Base-by-base conservation (phyloP, 2,888 invertebrate genomes). In the Dinocampus coccinellae region DNA sequence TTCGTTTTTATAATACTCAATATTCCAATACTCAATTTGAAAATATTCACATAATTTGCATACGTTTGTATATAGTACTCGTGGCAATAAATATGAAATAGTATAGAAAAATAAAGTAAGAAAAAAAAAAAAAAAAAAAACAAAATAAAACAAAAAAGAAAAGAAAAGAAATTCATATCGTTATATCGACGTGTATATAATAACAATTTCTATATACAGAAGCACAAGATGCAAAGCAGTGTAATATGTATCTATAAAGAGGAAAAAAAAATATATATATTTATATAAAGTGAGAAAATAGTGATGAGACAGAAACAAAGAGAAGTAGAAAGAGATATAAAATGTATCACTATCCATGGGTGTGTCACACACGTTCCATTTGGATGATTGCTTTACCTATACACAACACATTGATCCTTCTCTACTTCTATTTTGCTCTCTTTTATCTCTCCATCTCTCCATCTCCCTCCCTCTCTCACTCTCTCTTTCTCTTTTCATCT, bases 321-420 rank as follows among this genome's bases (percentile, higher is more conserved):
- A 66, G 47, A 42, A 26, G 65, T 11, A 61, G 33, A 42, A 66
- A 60, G 55, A 61, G 47, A 52, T 24, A 26, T 6, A 42, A 62
- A 52, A 29, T 33, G 42, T 16, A 36, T 22, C 13, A 52, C 58
- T 58, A 34, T 34, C n/a, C n/a, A n/a, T n/a, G n/a, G n/a, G n/a
- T 70, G 78, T 75, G 75, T 76, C 78, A 75, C 73, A 67, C 73
- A 66, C 68, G 72, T 72, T 79, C 80, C 81, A 82, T 81, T 81
- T 76, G 75, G 75, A 76, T 76, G 75, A 81, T 81, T 80, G 77
- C 78, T 36, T 73, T 71, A 70, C n/a, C 74, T 71, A 75, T 66
- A 47, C 16, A 47, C 47, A 39, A 72, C 72, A 72, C 72, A 66
- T 77, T 69, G 73, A 76, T 74, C 65, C 33, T 58, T 47, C 29